Percentiles rank a stretch among this genome's conserved stretches.
Evolutionary conservation across 2,888 invertebrate species (phyloP).

Genomic region (Eurois occulta): DNA sequence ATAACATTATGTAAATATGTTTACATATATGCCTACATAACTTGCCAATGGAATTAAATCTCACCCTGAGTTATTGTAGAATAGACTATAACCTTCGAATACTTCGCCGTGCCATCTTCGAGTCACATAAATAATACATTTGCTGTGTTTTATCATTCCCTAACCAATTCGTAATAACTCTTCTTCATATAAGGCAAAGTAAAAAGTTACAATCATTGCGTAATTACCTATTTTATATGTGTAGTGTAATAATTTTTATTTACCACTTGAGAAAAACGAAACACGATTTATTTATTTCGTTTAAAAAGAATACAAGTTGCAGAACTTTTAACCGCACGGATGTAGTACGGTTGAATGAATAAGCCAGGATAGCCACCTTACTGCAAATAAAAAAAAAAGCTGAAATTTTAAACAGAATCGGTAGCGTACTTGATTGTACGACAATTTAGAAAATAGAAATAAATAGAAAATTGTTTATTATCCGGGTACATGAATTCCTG

Average conservation of each 20-base stretch:
- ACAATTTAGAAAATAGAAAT: neutral
- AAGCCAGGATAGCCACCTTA: neutral
- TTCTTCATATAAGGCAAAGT: neutral
- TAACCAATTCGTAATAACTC: conserved; percentile 32
- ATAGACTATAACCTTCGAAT: conserved; percentile 46
- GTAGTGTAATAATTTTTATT: neutral
- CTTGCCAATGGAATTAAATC: conserved; percentile 43
- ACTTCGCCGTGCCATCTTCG: conserved; percentile 40
- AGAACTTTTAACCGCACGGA: neutral
- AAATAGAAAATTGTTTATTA: too few species aligned
- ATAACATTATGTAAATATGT: conserved; percentile 35
- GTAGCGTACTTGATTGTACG: neutral
- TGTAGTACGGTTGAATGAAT: neutral
- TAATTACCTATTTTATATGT: conserved; percentile 2
- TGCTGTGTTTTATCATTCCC: conserved; percentile 17
- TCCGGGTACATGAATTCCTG: neutral
- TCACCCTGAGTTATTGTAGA: conserved; percentile 51
- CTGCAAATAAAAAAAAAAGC: neutral
- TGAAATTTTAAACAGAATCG: neutral
- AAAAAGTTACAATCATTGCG: neutral
- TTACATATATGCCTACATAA: conserved; percentile 22
- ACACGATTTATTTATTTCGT: neutral
- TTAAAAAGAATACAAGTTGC: neutral
- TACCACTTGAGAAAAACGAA: neutral
- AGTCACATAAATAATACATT: conserved; percentile 28